A percentile compares a stretch with the other conserved stretches of the same genome.
These are phyloP conservation scores for Siderastrea radians DNA, from an alignment of 92 coral and sea anemone species.

Conservation along the genomic window DNA sequence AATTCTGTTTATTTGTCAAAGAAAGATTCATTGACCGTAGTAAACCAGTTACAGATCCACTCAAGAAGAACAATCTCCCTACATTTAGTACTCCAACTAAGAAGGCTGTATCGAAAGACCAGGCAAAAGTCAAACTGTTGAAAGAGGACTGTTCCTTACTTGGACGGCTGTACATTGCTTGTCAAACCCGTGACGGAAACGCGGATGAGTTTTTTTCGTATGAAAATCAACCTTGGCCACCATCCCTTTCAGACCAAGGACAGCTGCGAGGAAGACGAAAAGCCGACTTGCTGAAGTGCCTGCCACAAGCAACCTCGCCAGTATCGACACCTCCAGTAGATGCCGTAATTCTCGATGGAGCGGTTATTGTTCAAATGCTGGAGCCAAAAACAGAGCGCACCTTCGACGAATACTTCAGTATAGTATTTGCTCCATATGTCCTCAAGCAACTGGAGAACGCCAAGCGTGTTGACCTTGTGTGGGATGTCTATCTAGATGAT, in stretches of 20 bases:
- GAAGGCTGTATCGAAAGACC: slow-evolving; percentile 60
- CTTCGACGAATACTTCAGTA: slow-evolving; percentile 76
- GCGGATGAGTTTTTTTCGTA: slow-evolving; percentile 71
- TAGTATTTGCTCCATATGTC: slow-evolving; percentile 74
- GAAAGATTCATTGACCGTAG: slow-evolving; percentile 64
- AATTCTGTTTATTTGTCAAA: slow-evolving; percentile 56
- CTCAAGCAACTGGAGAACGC: slow-evolving; percentile 72
- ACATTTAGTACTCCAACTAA: slow-evolving; percentile 46
- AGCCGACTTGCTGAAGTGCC: slow-evolving; percentile 83
- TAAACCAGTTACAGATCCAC: slow-evolving; percentile 62
- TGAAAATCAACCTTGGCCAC: slow-evolving; percentile 86
- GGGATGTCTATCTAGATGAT: slow-evolving; percentile 73
- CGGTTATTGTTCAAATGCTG: slow-evolving; percentile 78
- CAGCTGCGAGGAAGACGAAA: slow-evolving; percentile 80
- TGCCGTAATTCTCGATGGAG: slow-evolving; percentile 82
- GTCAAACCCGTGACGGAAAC: slow-evolving; percentile 82
- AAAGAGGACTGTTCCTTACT: slow-evolving; percentile 75
- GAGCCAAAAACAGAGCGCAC: slow-evolving; percentile 75
- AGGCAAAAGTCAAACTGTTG: slow-evolving; percentile 56
- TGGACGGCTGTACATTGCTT: slow-evolving; percentile 69
- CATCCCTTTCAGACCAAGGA: slow-evolving; percentile 74
- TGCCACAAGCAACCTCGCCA: slow-evolving; percentile 63
- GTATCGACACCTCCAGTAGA: slow-evolving; percentile 61
- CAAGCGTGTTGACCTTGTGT: slow-evolving; percentile 76
- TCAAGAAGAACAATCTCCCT: slow-evolving; percentile 67